Evolutionary conservation across 2,888 invertebrate genomes (phyloP).

Genomic region (Eugnorisma glareosa): DNA sequence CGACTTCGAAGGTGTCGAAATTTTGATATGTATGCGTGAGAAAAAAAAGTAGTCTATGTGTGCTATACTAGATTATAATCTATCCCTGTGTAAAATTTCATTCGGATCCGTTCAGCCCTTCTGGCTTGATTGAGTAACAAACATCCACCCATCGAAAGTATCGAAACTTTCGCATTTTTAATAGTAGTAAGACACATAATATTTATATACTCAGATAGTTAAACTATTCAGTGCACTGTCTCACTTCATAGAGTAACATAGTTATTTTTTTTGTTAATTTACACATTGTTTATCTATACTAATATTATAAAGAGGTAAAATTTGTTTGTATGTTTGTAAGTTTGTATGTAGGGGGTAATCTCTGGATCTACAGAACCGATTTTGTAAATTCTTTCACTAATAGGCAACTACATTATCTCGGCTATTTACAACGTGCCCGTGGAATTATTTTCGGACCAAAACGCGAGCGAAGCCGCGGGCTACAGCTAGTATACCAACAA

Average conservation of each 20-base stretch:
- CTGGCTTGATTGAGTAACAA: background rate
- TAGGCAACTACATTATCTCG: too few relatives aligned
- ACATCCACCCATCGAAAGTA: background rate
- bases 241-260: background rate
- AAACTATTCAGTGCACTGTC: background rate
- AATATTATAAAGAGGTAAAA: too few relatives aligned
- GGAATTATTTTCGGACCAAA: too few relatives aligned
- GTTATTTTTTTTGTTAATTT: background rate
- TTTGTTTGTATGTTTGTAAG: too few relatives aligned
- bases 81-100: background rate
- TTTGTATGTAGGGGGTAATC: too few relatives aligned
- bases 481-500: background rate
- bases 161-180: background rate
- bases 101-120: background rate
- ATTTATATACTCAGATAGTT: background rate
- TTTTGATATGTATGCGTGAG: background rate
- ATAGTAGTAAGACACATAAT: background rate
- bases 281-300: background rate
- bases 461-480: too few relatives aligned
- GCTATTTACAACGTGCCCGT: too few relatives aligned
- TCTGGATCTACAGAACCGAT: too few relatives aligned
- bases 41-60: background rate
- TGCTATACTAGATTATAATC: background rate
- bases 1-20: background rate
- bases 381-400: too few relatives aligned